These are phyloP conservation scores for Caenorhabditis latens DNA, from an alignment of 1,140 invertebrate genomes.

Conservation along the genomic window DNA sequence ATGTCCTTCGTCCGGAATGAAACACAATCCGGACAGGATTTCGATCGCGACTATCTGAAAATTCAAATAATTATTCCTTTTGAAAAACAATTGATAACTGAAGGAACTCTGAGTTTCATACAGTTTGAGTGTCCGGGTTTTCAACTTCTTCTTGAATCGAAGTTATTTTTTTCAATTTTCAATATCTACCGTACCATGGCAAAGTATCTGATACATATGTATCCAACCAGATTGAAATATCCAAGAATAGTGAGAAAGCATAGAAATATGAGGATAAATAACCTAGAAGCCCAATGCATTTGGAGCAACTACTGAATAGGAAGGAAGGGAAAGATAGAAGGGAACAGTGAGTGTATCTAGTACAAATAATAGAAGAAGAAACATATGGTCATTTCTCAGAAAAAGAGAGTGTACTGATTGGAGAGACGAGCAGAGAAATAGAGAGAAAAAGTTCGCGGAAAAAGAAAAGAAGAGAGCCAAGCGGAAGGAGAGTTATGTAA, in stretches of 20 bases:
- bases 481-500: slow-evolving; percentile 23
- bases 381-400: slow-evolving; percentile 27
- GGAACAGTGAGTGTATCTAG: not conserved
- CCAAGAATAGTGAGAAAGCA: not conserved
- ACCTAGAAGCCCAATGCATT: slow-evolving; percentile 24
- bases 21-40: slow-evolving; percentile 75
- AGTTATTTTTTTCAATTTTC: too few species aligned
- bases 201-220: not conserved
- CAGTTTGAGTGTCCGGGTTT: too few species aligned
- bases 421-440: slow-evolving; percentile 19
- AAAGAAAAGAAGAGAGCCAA: not conserved
- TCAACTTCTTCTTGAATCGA: too few species aligned
- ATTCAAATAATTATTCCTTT: not conserved
- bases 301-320: slow-evolving; percentile 9
- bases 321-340: not conserved
- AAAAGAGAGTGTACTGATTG: slow-evolving; percentile 1
- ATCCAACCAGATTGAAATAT: not conserved
- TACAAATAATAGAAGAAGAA: slow-evolving; percentile 44
- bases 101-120: too few species aligned
- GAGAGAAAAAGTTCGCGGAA: not conserved
- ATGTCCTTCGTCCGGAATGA: slow-evolving; percentile 74
- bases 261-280: slow-evolving; percentile 32
- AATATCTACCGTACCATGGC: too few species aligned
- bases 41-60: slow-evolving; percentile 75
- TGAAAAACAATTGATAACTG: not conserved